Evolutionary conservation across 1,140 invertebrate species (phyloP).

Genomic region (Ostrea denselamellosa): DNA sequence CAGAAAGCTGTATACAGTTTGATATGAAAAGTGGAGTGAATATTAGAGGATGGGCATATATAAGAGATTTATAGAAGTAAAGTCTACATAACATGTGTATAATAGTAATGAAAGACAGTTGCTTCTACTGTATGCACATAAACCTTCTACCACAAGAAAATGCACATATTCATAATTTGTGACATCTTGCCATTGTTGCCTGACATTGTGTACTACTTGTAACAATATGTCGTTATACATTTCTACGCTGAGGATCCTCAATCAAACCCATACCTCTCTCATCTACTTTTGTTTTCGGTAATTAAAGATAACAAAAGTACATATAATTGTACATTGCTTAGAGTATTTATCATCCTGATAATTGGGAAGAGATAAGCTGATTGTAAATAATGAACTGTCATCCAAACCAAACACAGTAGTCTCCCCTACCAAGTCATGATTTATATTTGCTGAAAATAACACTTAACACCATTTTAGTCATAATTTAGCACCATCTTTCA

Average conservation of each 20-base stretch:
- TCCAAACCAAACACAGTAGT: not conserved
- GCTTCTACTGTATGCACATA: not conserved
- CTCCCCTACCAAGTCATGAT: slow-evolving; percentile 5
- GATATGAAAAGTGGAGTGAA: too few relatives aligned
- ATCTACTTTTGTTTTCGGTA: slow-evolving; percentile 27
- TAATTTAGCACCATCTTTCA: slow-evolving; percentile 10
- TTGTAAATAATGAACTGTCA: slow-evolving; percentile 6
- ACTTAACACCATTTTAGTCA: not conserved
- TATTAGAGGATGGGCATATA: too few relatives aligned
- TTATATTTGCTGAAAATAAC: not conserved
- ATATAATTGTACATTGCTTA: too few relatives aligned
- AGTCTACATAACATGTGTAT: not conserved
- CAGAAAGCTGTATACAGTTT: too few relatives aligned
- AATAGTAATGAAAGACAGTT: not conserved
- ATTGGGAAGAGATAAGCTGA: slow-evolving; percentile 6
- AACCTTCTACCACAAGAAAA: not conserved
- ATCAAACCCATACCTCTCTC: not conserved
- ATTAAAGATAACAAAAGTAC: slow-evolving; percentile 19
- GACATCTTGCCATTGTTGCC: not conserved
- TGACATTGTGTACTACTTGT: not conserved
- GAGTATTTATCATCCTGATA: not conserved
- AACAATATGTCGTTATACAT: not conserved
- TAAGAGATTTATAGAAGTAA: too few relatives aligned
- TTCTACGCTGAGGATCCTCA: not conserved
- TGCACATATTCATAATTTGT: not conserved